These are phyloP conservation scores for Ferrisia virgata DNA, from an alignment of 2,888 invertebrate genomes.

Conservation along the genomic window DNA sequence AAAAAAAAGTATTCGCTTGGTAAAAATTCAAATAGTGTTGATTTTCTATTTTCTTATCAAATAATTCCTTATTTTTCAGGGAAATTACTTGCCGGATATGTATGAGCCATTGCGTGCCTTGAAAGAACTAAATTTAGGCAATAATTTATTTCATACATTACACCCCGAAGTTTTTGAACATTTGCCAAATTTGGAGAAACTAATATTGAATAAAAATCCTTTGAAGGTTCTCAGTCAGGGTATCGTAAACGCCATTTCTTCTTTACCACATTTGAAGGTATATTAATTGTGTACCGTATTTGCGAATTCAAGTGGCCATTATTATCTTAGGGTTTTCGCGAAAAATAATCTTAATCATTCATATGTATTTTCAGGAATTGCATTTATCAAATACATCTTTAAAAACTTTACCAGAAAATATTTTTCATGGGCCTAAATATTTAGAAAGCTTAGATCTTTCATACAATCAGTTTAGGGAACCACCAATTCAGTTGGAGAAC, in stretches of 20 bases:
- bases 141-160: conserved; percentile 70
- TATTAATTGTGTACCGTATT: not conserved
- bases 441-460: conserved; percentile 66
- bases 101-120: conserved; percentile 63
- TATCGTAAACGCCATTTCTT: conserved; percentile 65
- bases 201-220: conserved; percentile 73
- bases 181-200: conserved; percentile 62
- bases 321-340: too few species aligned
- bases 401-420: conserved; percentile 61
- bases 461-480: conserved; percentile 61
- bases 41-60: too few species aligned
- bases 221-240: conserved; percentile 64
- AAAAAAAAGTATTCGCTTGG: not conserved
- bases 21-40: too few species aligned
- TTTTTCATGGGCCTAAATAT: conserved; percentile 66
- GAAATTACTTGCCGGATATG: conserved; percentile 59
- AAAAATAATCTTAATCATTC: conserved; percentile 31
- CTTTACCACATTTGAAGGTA: conserved; percentile 53
- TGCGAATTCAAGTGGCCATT: too few species aligned
- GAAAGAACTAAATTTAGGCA: conserved; percentile 62
- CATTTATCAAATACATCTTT: conserved; percentile 68
- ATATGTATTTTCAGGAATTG: conserved; percentile 59
- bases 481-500: conserved; percentile 63
- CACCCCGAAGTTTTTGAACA: conserved; percentile 74
- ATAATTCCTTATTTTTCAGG: conserved; percentile 56